Percentiles rank a stretch among this genome's conserved stretches.
Conservation (phyloP, 2,113 vertebrate genomes). For the Mesembrinibis cayennensis region DNA sequence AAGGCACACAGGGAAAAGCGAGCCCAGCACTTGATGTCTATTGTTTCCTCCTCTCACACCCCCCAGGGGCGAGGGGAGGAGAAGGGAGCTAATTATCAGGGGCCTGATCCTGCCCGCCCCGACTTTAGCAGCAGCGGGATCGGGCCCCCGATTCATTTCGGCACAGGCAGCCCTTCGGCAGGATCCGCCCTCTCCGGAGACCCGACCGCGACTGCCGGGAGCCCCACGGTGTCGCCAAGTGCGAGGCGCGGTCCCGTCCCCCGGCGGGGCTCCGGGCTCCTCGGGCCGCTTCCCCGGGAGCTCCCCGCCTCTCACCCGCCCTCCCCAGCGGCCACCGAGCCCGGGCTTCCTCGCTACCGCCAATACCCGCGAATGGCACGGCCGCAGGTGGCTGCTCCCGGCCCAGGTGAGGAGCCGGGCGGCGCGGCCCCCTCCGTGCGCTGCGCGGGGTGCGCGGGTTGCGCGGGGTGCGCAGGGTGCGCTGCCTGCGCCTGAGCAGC, state of each 20-base stretch:
- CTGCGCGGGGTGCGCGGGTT: too few species aligned
- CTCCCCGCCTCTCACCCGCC: background rate
- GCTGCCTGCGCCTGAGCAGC: background rate
- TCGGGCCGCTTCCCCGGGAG: background rate
- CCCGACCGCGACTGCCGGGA: background rate
- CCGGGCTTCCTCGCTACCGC: background rate
- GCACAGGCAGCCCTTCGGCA: background rate
- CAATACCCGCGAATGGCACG: fast-evolving
- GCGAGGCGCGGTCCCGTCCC: background rate
- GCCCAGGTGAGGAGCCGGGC: background rate
- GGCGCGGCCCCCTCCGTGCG: background rate
- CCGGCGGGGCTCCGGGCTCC: background rate
- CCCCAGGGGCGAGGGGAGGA: slow-evolving; percentile 28
- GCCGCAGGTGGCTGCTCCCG: background rate
- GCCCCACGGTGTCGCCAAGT: background rate
- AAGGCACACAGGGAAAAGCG: slow-evolving; percentile 18
- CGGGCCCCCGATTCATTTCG: background rate
- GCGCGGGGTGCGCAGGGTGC: background rate
- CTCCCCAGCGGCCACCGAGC: background rate
- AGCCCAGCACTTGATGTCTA: slow-evolving; percentile 45
- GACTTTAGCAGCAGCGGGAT: background rate
- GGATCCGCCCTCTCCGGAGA: background rate
- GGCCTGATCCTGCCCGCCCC: slow-evolving; percentile 48
- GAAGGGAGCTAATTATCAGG: slow-evolving; percentile 63
- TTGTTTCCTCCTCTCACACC: slow-evolving; percentile 70